A percentile compares a stretch with the other conserved stretches of the same genome.
Conservation (phyloP, 2,797 vertebrate species). For the Centroberyx gerrardi region DNA sequence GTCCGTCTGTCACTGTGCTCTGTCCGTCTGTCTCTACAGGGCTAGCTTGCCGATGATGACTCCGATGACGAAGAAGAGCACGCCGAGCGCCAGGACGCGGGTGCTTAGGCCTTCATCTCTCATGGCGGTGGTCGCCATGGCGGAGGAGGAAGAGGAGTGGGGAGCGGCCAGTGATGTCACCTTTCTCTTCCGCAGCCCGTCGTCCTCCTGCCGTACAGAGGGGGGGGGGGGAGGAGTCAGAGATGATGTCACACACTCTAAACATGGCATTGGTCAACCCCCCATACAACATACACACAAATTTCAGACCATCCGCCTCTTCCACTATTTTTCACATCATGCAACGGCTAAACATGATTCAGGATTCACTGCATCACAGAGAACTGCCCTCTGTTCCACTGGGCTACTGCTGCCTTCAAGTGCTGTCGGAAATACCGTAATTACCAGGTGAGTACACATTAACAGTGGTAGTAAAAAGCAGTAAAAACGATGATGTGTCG, state of each 20-base stretch:
- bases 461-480: no score
- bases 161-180: slow-evolving; percentile 73
- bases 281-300: not conserved
- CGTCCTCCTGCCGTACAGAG: slow-evolving; percentile 86
- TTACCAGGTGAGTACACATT: no score
- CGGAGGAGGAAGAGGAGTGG: slow-evolving; percentile 80
- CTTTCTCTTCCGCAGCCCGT: slow-evolving; percentile 94
- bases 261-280: not conserved
- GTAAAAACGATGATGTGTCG: no score
- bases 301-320: no score
- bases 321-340: not conserved
- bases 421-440: not conserved
- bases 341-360: not conserved
- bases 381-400: not conserved
- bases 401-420: not conserved
- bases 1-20: slow-evolving; percentile 62
- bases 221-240: not conserved
- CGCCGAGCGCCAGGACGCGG: slow-evolving; percentile 90
- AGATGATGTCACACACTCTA: slow-evolving; percentile 1
- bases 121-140: slow-evolving; percentile 73
- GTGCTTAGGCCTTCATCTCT: slow-evolving; percentile 92
- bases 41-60: slow-evolving; percentile 95
- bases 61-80: slow-evolving; percentile 95
- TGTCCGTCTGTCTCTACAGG: slow-evolving; percentile 86
- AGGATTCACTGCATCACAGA: not conserved